A percentile compares a stretch with the other conserved stretches of the same genome.
phyloP scores from a whole-genome alignment of 2,888 invertebrate species.

The Drosophila seclusa region DNA sequence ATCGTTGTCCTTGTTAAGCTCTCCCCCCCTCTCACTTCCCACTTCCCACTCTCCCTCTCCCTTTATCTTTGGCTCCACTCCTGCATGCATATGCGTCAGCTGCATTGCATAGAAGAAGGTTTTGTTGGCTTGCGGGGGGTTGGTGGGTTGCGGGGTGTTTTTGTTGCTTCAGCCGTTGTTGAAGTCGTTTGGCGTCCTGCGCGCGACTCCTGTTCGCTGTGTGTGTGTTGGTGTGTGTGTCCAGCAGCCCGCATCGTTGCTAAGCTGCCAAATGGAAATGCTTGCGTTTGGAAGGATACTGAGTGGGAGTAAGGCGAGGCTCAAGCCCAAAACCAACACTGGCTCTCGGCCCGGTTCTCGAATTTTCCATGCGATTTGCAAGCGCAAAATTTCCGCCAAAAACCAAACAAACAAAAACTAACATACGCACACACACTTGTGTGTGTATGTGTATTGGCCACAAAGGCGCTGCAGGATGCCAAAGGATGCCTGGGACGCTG shows the following conservation, averaged over 20 bases:
- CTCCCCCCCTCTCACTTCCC: not conserved
- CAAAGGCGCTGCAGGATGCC: constrained; percentile 52
- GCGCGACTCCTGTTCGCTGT: constrained; percentile 5
- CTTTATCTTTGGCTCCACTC: not conserved
- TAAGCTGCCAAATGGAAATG: constrained; percentile 79
- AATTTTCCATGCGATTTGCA: constrained; percentile 79
- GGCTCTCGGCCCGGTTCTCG: constrained; percentile 28
- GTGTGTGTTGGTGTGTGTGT: constrained; percentile 32
- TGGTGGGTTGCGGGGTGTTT: constrained; percentile 5
- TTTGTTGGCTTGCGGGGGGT: not conserved
- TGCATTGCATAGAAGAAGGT: constrained; percentile 39
- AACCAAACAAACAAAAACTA: constrained; percentile 66
- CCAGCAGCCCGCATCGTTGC: constrained; percentile 59
- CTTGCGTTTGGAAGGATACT: constrained; percentile 50
- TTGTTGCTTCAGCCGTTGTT: constrained; percentile 60
- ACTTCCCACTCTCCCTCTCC: too few relatives aligned
- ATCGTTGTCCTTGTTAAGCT: constrained; percentile 60
- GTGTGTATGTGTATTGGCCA: constrained; percentile 14
- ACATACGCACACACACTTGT: constrained; percentile 33
- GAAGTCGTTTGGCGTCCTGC: constrained; percentile 46
- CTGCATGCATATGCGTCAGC: constrained; percentile 64
- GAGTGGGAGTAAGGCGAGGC: constrained; percentile 17
- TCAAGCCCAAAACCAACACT: constrained; percentile 68
- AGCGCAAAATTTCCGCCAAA: constrained; percentile 80
- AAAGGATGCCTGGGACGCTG: constrained; percentile 43